phyloP scores from a whole-genome alignment of 1,140 invertebrate species.

The Diabrotica undecimpunctata region DNA sequence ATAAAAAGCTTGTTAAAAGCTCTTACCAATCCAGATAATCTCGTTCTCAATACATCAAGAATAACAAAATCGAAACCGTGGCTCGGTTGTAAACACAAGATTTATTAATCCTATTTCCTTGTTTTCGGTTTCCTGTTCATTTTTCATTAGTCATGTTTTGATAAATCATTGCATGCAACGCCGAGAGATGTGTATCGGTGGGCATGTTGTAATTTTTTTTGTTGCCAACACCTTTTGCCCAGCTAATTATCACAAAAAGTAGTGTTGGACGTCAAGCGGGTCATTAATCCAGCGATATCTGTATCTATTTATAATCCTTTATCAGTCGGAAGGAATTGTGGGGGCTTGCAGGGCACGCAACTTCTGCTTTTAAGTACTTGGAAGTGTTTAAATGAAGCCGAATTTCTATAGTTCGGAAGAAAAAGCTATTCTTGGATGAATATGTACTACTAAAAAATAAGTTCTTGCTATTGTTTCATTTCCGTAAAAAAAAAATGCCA shows the following conservation, averaged over 20 bases:
- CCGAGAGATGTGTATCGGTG: conserved; percentile 7
- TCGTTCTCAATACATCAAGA: too few relatives aligned
- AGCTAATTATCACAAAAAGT: conserved; percentile 19
- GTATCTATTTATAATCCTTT: conserved; percentile 21
- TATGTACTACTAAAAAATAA: too few relatives aligned
- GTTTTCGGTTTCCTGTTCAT: conserved; percentile 13
- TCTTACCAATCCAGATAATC: too few relatives aligned
- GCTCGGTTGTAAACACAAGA: conserved; percentile 6
- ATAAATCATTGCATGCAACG: conserved; percentile 11
- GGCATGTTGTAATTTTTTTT: conserved; percentile 6
- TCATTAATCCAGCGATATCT: conserved; percentile 22
- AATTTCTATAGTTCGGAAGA: too few relatives aligned
- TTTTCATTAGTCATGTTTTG: conserved; percentile 18
- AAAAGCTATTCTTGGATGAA: too few relatives aligned
- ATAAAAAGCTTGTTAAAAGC: too few relatives aligned
- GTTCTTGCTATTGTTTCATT: too few relatives aligned
- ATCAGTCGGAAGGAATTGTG: conserved; percentile 8
- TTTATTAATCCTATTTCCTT: conserved; percentile 19
- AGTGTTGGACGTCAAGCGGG: conserved; percentile 3
- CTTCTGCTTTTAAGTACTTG: background rate
- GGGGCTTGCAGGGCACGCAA: conserved; percentile 14
- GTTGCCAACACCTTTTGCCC: conserved; percentile 10
- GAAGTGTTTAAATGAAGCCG: too few relatives aligned
- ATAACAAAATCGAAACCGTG: too few relatives aligned
- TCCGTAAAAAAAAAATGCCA: too few relatives aligned